Evolutionary conservation across 2,113 vertebrate genomes (phyloP), one percentile per base, ranked within the genome.

Genomic region (Pampusana beccarii): DNA sequence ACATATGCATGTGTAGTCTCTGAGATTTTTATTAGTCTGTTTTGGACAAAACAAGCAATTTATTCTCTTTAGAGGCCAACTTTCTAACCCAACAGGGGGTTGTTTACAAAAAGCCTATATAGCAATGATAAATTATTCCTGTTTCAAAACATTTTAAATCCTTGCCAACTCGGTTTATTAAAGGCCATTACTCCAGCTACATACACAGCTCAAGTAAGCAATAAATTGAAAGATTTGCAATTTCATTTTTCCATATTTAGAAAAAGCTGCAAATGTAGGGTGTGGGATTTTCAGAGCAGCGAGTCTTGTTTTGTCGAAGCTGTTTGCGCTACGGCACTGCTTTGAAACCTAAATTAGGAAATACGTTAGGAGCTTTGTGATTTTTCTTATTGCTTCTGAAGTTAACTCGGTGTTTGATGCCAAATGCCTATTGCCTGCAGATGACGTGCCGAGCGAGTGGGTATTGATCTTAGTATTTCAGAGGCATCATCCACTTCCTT

Each of bases 71-170:
- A 96, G 94, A 98, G 96, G 96, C 97, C 94, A 96, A 51, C 80
- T 97, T 98, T 97, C 96, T 98, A 97, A 97, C 90, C 95, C 97
- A 96, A 74, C 58, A 29, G 87, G 93, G 96, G 94, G 92, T 96
- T 97, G 97, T 98, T 98, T 98, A 98, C 95, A 97, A 88, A 97
- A 96, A 95, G 92, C 81, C 91, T 95, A 88, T 97, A 95, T 80
- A 95, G 97, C 91, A 92, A 60, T 93, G 95, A 96, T 95, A 88
- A 83, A 93, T 97, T 93, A 80, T 96, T 93, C 93, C 86, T 93
- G 74, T 95, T 97, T 87, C 84, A 93, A 96, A 95, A 92, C 96
- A 96, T 93, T 97, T 97, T 96, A 74, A 96, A 78, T 95, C 90
- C 88, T 97, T 97, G 95, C 94, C 96, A 97, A 51, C 91, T 94